These are phyloP conservation scores for Gastracanthus pulcherrimus DNA, from an alignment of 2,888 invertebrate species.

Conservation along the genomic window DNA sequence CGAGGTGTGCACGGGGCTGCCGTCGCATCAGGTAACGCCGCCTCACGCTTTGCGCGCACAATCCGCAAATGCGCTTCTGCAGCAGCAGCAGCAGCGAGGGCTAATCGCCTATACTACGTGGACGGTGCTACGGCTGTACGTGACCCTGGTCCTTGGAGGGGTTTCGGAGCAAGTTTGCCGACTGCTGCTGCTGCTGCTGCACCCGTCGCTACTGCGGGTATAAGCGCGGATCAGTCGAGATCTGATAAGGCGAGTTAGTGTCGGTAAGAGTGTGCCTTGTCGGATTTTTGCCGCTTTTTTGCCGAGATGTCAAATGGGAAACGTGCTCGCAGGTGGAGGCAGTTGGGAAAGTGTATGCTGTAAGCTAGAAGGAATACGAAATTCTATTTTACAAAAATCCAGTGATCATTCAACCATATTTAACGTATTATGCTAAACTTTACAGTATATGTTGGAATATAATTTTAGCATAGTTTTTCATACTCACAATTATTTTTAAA, in stretches of 20 bases:
- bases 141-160: neutral
- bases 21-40: slow-evolving; percentile 19
- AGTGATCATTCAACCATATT: too few relatives aligned
- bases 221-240: neutral
- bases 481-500: too few relatives aligned
- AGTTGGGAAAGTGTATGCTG: too few relatives aligned
- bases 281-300: neutral
- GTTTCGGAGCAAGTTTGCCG: neutral
- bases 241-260: neutral
- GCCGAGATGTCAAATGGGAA: too few relatives aligned
- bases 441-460: too few relatives aligned
- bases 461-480: too few relatives aligned
- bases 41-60: too few relatives aligned
- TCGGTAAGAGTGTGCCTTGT: neutral
- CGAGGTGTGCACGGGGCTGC: too few relatives aligned
- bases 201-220: neutral
- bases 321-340: neutral
- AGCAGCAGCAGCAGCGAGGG: neutral
- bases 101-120: slow-evolving; percentile 37
- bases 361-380: too few relatives aligned
- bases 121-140: neutral
- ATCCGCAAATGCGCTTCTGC: slow-evolving; percentile 21
- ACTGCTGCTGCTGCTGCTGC: too few relatives aligned
- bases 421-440: too few relatives aligned
- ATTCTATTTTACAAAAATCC: too few relatives aligned